Conservation (phyloP, 1,140 invertebrate species). For the Brachionus rubens region DNA sequence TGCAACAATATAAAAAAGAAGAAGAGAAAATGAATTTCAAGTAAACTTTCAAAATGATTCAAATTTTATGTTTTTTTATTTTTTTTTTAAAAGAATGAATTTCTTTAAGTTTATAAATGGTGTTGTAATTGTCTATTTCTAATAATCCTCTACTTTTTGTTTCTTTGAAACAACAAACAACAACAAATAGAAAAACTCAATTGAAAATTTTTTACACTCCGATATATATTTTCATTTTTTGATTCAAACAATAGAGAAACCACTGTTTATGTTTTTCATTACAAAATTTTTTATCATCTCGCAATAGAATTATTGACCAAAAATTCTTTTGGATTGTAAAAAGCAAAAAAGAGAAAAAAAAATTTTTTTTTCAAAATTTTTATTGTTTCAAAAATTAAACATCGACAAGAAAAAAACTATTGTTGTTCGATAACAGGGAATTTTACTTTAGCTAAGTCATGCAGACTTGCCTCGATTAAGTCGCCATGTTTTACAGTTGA, state of each 20-base stretch:
- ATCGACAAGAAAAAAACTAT: constrained; percentile 10
- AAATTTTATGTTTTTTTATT: constrained; percentile 15
- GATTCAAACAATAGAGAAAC: no score
- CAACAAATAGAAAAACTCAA: not conserved
- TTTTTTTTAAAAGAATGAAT: constrained; percentile 8
- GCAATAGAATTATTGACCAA: constrained; percentile 30
- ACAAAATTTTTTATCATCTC: constrained; percentile 1
- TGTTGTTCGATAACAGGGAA: constrained; percentile 24
- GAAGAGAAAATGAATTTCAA: no score
- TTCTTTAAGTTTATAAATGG: not conserved
- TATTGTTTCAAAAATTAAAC: constrained; percentile 23
- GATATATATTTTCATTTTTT: not conserved
- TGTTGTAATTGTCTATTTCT: constrained; percentile 27
- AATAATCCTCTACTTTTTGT: constrained; percentile 34
- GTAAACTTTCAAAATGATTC: not conserved
- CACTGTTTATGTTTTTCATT: no score
- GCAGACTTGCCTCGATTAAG: constrained; percentile 69
- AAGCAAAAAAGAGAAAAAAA: not conserved
- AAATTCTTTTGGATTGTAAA: no score
- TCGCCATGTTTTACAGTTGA: constrained; percentile 69
- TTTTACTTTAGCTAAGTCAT: constrained; percentile 51
- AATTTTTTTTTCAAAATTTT: not conserved
- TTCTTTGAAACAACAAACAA: constrained; percentile 16
- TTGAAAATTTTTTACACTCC: constrained; percentile 31
- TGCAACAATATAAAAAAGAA: no score